phyloP scores from a whole-genome alignment of 2,113 vertebrate species.

The Oxygymnocypris stewartii region DNA sequence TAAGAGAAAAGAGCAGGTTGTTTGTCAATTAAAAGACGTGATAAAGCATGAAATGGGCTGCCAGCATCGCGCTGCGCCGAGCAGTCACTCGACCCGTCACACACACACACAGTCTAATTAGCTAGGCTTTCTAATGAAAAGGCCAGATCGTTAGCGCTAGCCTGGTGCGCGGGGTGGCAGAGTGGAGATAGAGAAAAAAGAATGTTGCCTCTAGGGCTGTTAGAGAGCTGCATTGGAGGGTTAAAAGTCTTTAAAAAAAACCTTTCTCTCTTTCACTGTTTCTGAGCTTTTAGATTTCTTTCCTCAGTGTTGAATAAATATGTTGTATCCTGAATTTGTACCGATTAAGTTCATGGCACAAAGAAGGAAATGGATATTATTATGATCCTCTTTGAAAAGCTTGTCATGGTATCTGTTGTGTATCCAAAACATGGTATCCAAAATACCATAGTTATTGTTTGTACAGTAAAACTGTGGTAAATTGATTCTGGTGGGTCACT shows the following conservation, averaged over 20 bases:
- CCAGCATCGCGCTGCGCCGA: slow-evolving; percentile 74
- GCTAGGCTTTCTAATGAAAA: slow-evolving; percentile 78
- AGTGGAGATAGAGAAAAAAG: slow-evolving; percentile 52
- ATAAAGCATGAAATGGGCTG: slow-evolving; percentile 85
- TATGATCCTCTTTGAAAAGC: not conserved
- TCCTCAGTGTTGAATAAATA: not conserved
- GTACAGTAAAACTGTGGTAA: not conserved
- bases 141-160: slow-evolving; percentile 73
- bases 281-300: not conserved
- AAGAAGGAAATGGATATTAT: not conserved
- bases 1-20: slow-evolving; percentile 83
- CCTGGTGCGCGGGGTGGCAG: slow-evolving; percentile 59
- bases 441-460: not conserved
- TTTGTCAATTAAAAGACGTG: slow-evolving; percentile 86
- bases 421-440: not conserved
- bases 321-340: not conserved
- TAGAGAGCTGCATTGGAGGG: not conserved
- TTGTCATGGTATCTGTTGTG: no score
- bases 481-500: not conserved
- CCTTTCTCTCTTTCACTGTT: not conserved
- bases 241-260: not conserved
- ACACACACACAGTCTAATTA: slow-evolving; percentile 80
- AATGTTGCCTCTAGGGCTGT: slow-evolving; percentile 17
- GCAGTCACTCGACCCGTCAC: slow-evolving; percentile 71
- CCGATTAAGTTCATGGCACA: not conserved